Evolutionary conservation across 2,888 invertebrate species (phyloP).

Genomic region (Orchestes rusci): DNA sequence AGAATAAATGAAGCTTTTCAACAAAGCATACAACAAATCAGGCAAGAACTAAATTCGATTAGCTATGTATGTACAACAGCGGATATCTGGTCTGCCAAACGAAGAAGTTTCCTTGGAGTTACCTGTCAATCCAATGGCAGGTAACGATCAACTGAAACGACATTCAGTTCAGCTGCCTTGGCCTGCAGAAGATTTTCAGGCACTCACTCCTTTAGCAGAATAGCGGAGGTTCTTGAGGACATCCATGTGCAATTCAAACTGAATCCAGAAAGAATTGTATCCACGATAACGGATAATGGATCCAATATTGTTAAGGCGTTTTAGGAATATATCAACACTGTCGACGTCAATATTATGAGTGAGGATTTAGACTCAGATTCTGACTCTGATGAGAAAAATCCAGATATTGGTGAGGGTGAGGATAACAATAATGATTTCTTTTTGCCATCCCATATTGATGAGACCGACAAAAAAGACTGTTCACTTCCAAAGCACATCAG

Average conservation of each 20-base stretch:
- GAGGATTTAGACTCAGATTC: background rate
- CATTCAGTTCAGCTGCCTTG: too few relatives aligned
- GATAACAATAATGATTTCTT: too few relatives aligned
- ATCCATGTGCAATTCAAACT: background rate
- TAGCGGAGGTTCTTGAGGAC: background rate
- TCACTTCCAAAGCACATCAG: too few relatives aligned
- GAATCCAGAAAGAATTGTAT: background rate
- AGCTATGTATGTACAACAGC: slow-evolving; percentile 25
- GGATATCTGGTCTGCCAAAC: slow-evolving; percentile 28
- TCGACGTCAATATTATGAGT: background rate
- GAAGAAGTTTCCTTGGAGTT: slow-evolving; percentile 29
- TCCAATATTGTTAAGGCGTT: background rate
- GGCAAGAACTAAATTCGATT: too few relatives aligned
- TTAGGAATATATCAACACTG: background rate
- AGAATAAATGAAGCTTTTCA: too few relatives aligned
- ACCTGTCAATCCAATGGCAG: too few relatives aligned
- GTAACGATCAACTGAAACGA: too few relatives aligned
- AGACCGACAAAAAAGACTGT: too few relatives aligned
- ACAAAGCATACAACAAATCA: too few relatives aligned
- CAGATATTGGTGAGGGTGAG: too few relatives aligned
- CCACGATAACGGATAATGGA: background rate
- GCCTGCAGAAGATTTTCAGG: background rate
- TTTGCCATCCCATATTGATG: background rate
- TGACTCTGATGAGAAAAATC: slow-evolving; percentile 3
- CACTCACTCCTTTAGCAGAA: background rate